Evolutionary conservation across 1,140 invertebrate genomes (phyloP), one percentile per base, ranked within the genome.

Genomic region (Diorhabda elongata): DNA sequence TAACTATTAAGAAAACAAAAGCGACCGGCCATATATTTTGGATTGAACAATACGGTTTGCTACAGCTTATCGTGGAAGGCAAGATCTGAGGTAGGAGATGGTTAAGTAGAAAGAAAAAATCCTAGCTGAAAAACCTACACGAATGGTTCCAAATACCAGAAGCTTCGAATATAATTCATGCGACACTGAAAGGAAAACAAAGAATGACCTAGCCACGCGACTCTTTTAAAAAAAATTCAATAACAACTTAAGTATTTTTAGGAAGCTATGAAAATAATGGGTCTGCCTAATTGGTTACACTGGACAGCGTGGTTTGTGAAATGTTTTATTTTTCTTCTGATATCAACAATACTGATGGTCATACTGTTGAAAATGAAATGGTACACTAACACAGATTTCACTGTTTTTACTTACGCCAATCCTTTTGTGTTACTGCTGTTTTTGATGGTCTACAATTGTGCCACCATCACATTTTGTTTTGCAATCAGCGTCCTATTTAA

Each of bases 251-350:
- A 26, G 26, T 26, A 26, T 68, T 47, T 69, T 71, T 67, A 76
- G 76, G 76, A 78, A 74, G 58, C 75, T 2, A 78, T 78, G 77
- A 78, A 78, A 69, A 76, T 78, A n/a, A 95, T 95, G 92, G 93
- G 93, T 2, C 79, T 95, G 7, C 85, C 87, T 11, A 91, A 88
- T 71, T 94, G 90, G 90, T 74, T 95, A 26, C 92, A 95, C 75
- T 95, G 92, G 91, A 79, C 86, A 3, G 91, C 92, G 2, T 94
- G 93, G 91, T 94, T 93, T 77, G 81, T 90, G 42, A 92, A 93
- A 75, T 88, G 89, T 64, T 89, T 93, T 73, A 80, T 90, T 2
- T 90, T 92, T 75, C 81, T 93, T 2, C 71, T 88, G 0, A 83
- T 92, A 67, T 87, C 87, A 42, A 81, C 85, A 4, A 77, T 85